Conservation (phyloP, 2,113 vertebrate species). For the Pygoscelis antarcticus region DNA sequence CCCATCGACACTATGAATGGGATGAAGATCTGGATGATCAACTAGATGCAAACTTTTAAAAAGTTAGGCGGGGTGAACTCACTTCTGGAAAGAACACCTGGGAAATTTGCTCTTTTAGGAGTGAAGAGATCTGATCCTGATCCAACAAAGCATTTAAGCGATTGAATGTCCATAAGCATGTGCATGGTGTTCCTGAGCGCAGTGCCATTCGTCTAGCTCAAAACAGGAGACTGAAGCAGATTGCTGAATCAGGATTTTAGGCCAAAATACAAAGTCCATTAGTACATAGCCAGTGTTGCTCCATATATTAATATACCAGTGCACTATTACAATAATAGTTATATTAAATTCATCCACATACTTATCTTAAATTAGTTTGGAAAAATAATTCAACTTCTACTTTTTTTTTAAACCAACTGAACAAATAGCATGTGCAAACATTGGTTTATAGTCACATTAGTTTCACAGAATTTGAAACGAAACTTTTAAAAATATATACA, state of each 20-base stretch:
- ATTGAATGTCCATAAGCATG: neutral
- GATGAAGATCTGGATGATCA: neutral
- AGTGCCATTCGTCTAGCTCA: neutral
- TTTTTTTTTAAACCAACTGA: neutral
- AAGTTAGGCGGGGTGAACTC: neutral
- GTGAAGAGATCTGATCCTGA: neutral
- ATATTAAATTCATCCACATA: neutral
- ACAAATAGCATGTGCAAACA: neutral
- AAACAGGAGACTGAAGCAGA: neutral
- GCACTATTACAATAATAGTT: neutral
- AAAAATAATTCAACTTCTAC: neutral
- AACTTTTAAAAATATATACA: neutral
- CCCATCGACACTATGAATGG: neutral
- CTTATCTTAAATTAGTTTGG: neutral
- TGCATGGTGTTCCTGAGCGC: neutral
- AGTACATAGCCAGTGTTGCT: neutral
- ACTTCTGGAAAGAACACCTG: neutral
- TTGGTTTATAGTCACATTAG: neutral
- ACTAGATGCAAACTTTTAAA: neutral
- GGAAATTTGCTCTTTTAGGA: neutral
- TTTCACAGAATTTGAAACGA: neutral
- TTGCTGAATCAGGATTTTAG: neutral
- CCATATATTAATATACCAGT: neutral
- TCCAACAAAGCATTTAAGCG: neutral
- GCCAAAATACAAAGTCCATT: neutral